A percentile compares a stretch with the other conserved stretches of the same genome.
Evolutionary conservation across 2,888 invertebrate species (phyloP).

Genomic region (Aquatica leii): DNA sequence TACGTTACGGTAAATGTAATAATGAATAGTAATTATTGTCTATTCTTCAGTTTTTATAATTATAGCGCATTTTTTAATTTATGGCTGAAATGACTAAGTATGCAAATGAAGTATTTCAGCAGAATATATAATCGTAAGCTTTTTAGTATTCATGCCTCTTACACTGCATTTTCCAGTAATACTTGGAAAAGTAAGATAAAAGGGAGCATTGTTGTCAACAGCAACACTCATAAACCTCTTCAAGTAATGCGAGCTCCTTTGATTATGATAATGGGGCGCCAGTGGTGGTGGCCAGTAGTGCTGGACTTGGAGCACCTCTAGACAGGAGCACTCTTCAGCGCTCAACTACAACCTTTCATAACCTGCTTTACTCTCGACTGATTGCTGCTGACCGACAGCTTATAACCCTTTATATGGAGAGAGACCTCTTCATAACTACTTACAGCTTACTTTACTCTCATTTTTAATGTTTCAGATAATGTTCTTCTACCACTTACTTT

Average conservation of each 20-base stretch:
- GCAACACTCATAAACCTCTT: conserved; percentile 40
- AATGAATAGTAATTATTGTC: too few species aligned
- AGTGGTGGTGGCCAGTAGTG: conserved; percentile 39
- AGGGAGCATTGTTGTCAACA: conserved; percentile 38
- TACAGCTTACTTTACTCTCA: conserved; percentile 23
- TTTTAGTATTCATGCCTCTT: conserved; percentile 22
- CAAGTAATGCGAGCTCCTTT: conserved; percentile 45
- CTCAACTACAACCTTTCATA: conserved; percentile 44
- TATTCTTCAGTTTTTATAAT: too few species aligned
- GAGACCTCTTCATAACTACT: conserved; percentile 40
- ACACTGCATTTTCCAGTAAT: conserved; percentile 31
- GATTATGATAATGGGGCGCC: conserved; percentile 45
- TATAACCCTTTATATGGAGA: conserved; percentile 46
- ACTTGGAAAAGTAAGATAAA: conserved; percentile 31
- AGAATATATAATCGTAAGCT: conserved; percentile 19
- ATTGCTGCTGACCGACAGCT: conserved; percentile 50
- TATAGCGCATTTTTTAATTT: too few species aligned
- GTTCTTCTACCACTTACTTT: conserved; percentile 20
- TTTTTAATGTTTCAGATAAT: conserved; percentile 27
- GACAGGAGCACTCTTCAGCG: conserved; percentile 42
- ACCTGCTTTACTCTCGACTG: conserved; percentile 40
- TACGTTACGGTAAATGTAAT: too few species aligned
- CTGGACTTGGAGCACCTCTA: conserved; percentile 43
- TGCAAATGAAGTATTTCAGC: background rate
- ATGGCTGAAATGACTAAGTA: background rate